Base-by-base conservation (phyloP, 2,888 invertebrate species). In the Leucoma salicis region DNA sequence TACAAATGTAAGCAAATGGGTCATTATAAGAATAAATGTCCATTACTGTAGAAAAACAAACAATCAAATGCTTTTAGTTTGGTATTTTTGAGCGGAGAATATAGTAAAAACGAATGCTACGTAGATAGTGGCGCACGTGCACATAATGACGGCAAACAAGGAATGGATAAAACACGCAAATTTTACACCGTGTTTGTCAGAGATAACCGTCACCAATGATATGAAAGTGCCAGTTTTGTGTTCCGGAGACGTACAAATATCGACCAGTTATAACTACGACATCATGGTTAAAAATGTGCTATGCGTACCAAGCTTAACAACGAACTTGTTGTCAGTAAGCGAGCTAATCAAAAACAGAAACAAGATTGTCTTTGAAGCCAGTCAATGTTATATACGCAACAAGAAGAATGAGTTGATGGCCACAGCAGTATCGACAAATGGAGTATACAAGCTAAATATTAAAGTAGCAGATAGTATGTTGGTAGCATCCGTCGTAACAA, bases 371-470 rank as follows among this genome's bases (percentile, higher is more conserved):
- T 16, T 16, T 16, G 16, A 16, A 4, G 6, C 3, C 3, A 16
- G 6, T 4, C 16, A 16, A 3, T 16, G 16, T 6, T 16, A 16
- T 6, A 16, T 16, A 16, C 3, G 16, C 3, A 16, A 16, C 16
- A 16, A 16, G 6, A 16, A 6, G 3, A 16, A 16, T 16, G 16
- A 6, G 4, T 25, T 25, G 25, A n/a, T 25, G 10, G n/a, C 25
- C 25, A 42, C 36, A 13, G 44, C 31, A 27, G 15, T 34, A 3
- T 34, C 21, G 14, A 13, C n/a, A n/a, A 38, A 46, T 34, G 45
- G 40, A 14, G 37, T 45, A 13, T 45, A 45, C 33, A 45, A 40
- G 34, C 18, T 45, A 7, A 40, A 29, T 5, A 31, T 35, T 21
- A 37, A 31, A 33, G 10, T 12, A 31, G 16, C 31, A 32, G 36